Percentiles rank a stretch among this genome's conserved stretches.
Conservation (phyloP, 2,113 vertebrate species). For the Gymnocephalus cernua region DNA sequence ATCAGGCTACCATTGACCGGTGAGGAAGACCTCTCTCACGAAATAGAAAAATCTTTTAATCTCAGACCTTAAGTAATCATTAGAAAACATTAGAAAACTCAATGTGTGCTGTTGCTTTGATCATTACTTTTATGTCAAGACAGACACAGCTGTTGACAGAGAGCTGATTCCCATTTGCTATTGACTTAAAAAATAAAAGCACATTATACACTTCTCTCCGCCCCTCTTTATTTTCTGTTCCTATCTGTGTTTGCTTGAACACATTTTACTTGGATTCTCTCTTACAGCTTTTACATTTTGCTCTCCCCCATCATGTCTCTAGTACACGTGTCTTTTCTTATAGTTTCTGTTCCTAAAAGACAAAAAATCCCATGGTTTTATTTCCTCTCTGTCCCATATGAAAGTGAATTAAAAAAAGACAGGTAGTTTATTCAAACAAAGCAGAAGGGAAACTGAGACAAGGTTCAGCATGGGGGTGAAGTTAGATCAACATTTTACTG, state of each 20-base stretch:
- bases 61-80: neutral
- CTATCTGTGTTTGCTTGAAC: neutral
- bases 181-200: neutral
- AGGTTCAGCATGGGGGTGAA: neutral
- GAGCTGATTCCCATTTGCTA: neutral
- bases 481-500: conserved; percentile 2
- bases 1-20: conserved; percentile 66
- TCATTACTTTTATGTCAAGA: neutral
- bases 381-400: conserved; percentile 23
- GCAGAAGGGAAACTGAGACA: conserved; percentile 6
- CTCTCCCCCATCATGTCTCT: neutral
- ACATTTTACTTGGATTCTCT: neutral
- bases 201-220: neutral
- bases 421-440: conserved; percentile 8
- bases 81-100: neutral
- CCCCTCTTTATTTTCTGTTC: neutral
- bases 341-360: conserved; percentile 63
- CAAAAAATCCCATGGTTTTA: conserved; percentile 35
- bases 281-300: neutral
- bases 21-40: conserved; percentile 35
- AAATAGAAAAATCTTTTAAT: neutral
- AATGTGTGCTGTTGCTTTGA: neutral
- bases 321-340: neutral
- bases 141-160: neutral
- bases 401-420: conserved; percentile 14